These are phyloP conservation scores for Lanistes nyassanus DNA, from an alignment of 1,140 invertebrate genomes.

Conservation along the genomic window DNA sequence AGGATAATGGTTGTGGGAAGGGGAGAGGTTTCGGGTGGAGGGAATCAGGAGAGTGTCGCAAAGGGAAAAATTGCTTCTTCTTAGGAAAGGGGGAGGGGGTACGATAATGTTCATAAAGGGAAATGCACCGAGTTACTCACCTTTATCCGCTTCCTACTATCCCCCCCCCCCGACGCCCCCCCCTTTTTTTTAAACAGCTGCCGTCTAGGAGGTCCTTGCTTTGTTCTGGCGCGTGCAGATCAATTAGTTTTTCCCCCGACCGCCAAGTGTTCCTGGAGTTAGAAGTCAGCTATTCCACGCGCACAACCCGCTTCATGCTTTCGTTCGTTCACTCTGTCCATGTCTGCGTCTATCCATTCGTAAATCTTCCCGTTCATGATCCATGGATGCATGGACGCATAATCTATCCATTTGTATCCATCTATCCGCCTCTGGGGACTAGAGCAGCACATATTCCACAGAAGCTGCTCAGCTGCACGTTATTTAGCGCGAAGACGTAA, in stretches of 20 bases:
- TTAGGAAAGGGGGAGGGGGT: background rate
- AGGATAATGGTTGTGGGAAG: no score
- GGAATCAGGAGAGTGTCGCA: background rate
- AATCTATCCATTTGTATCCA: background rate
- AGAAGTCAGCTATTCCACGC: background rate
- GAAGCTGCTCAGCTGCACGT: no score
- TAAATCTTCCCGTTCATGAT: background rate
- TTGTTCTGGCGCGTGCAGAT: background rate
- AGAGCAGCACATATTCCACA: background rate
- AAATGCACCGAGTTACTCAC: background rate
- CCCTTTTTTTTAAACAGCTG: background rate
- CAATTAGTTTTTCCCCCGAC: slow-evolving; percentile 6
- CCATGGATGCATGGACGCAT: background rate
- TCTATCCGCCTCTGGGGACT: background rate
- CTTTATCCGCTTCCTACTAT: background rate
- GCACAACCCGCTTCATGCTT: background rate
- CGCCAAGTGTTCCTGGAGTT: background rate
- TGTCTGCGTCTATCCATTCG: background rate
- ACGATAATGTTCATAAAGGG: background rate
- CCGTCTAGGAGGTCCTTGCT: background rate
- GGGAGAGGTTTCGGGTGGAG: background rate
- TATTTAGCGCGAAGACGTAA: no score
- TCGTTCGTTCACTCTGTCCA: background rate
- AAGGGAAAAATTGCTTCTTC: background rate
- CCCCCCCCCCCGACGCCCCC: no score